A percentile compares a stretch with the other conserved stretches of the same genome.
phyloP scores from a whole-genome alignment of 2,113 vertebrate genomes.

The Oryzias woworae region DNA sequence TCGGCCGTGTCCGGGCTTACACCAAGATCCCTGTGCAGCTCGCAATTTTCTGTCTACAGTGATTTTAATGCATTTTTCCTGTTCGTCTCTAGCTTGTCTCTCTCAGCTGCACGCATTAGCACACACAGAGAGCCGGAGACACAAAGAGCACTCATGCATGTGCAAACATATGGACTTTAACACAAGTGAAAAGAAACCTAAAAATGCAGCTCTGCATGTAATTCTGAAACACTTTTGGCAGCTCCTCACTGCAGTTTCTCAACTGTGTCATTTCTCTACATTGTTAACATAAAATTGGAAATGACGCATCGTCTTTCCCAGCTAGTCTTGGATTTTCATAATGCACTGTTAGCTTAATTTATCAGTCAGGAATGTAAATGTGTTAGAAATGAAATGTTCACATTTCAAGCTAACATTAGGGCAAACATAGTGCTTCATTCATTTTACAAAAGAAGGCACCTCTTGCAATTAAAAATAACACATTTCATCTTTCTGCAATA shows the following conservation, averaged over 20 bases:
- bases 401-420: too few relatives aligned
- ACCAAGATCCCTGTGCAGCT: conserved; percentile 9
- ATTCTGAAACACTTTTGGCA: background rate
- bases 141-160: background rate
- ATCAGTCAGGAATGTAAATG: too few relatives aligned
- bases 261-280: too few relatives aligned
- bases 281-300: too few relatives aligned
- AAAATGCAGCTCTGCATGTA: background rate
- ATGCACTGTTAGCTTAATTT: too few relatives aligned
- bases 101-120: background rate
- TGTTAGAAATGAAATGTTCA: too few relatives aligned
- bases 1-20: conserved; percentile 12
- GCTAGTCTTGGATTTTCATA: too few relatives aligned
- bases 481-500: background rate
- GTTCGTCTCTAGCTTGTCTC: conserved; percentile 28
- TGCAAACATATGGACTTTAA: background rate
- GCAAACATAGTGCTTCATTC: too few relatives aligned
- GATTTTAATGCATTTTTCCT: conserved; percentile 40
- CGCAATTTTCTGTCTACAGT: conserved; percentile 6
- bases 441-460: too few relatives aligned
- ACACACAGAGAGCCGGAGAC: background rate
- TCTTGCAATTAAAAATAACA: too few relatives aligned
- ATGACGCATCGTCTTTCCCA: too few relatives aligned
- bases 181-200: background rate
- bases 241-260: background rate